Percentiles rank a stretch among this genome's conserved stretches.
phyloP scores from a whole-genome alignment of 1,140 invertebrate species.

The Propsilocerus akamusi region DNA sequence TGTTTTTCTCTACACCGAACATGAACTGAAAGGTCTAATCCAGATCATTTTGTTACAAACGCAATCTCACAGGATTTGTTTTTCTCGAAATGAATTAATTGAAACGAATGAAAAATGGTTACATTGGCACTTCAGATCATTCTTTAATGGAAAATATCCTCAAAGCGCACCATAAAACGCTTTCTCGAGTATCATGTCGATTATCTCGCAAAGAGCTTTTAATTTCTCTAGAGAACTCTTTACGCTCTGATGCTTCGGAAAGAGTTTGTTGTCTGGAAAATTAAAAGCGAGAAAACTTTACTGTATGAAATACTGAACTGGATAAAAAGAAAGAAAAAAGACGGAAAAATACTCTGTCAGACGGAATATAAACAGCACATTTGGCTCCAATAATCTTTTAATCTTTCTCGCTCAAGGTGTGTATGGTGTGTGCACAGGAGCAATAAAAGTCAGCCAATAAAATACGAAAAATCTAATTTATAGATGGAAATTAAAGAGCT shows the following conservation, averaged over 20 bases:
- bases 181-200: no score
- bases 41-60: no score
- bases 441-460: conserved; percentile 3
- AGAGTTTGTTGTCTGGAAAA: background rate
- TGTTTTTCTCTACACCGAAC: no score
- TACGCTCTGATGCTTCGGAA: background rate
- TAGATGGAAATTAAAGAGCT: conserved; percentile 2
- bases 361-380: no score
- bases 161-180: no score
- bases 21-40: no score
- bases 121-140: background rate
- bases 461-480: conserved; percentile 1
- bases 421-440: background rate
- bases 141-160: no score
- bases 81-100: conserved; percentile 5
- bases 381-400: background rate
- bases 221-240: background rate
- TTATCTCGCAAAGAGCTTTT: no score
- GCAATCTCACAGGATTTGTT: no score
- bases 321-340: background rate
- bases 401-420: background rate
- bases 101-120: background rate
- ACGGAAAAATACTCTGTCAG: background rate
- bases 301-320: no score
- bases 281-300: no score